Percentiles rank a stretch among this genome's conserved stretches.
Conservation (phyloP, 2,888 invertebrate species). For the Troilus luridus region DNA sequence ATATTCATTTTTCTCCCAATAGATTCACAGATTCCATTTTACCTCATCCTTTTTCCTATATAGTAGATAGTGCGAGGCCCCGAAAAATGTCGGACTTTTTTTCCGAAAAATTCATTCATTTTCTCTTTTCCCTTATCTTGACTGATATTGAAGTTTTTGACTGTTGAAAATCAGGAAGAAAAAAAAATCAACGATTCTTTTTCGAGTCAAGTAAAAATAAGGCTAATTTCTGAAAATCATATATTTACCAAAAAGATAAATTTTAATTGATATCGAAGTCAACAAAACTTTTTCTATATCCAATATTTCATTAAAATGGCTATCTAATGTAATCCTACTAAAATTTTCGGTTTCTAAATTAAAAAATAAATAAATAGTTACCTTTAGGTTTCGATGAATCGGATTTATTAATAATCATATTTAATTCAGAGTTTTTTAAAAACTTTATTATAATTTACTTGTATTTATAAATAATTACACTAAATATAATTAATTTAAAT, state of each 20-base stretch:
- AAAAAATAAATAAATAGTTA: neutral
- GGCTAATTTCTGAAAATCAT: no score
- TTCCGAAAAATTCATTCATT: neutral
- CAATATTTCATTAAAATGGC: neutral
- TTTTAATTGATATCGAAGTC: neutral
- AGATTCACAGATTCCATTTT: neutral
- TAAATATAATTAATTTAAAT: neutral
- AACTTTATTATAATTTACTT: neutral
- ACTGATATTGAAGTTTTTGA: neutral
- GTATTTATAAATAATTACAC: neutral
- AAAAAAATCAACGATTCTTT: neutral
- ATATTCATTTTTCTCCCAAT: neutral
- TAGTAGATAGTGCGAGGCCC: neutral
- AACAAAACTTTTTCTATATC: neutral
- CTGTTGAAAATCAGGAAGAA: no score
- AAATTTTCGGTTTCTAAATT: neutral
- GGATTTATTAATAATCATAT: neutral
- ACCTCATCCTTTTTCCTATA: neutral
- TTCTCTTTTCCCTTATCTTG: neutral
- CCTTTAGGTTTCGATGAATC: neutral
- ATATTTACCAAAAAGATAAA: neutral
- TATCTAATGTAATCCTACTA: neutral
- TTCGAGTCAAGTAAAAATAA: neutral
- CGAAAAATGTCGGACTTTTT: slow-evolving; percentile 28
- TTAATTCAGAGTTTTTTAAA: neutral